Evolutionary conservation across 2,797 vertebrate species (phyloP).

Genomic region (Lagodon rhomboides): DNA sequence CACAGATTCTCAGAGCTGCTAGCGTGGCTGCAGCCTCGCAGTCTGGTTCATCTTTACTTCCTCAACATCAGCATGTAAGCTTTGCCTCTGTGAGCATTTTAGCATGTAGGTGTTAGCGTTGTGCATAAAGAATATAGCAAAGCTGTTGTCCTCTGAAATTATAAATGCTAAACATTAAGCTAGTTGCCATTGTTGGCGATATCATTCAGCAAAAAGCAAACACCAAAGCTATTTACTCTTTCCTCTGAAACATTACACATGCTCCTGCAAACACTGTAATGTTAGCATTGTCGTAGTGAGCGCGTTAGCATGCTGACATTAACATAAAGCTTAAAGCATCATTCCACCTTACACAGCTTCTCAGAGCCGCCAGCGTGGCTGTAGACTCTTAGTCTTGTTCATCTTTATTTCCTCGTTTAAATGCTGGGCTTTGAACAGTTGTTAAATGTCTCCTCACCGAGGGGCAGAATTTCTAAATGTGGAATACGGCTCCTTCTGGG

Average conservation of each 20-base stretch:
- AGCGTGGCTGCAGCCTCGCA: not conserved
- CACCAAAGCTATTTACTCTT: not conserved
- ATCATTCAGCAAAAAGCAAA: not conserved
- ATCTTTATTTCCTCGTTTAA: slow-evolving; percentile 16
- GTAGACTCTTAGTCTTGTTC: slow-evolving; percentile 1
- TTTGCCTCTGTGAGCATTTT: not conserved
- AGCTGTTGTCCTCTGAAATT: no score
- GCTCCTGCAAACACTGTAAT: not conserved
- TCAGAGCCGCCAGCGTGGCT: not conserved
- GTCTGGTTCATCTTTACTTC: slow-evolving; percentile 13
- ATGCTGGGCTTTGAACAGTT: slow-evolving; percentile 12
- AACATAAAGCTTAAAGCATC: slow-evolving; percentile 3
- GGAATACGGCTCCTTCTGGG: not conserved
- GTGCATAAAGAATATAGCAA: no score
- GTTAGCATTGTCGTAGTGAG: slow-evolving; percentile 3
- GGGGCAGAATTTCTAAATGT: slow-evolving; percentile 10
- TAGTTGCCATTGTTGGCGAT: no score
- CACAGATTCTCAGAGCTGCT: not conserved
- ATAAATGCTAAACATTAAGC: no score
- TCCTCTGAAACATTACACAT: not conserved
- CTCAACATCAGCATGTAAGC: not conserved
- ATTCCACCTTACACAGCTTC: not conserved
- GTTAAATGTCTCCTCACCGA: slow-evolving; percentile 11
- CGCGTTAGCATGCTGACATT: not conserved
- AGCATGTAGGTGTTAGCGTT: not conserved